Base-by-base conservation (phyloP, 1,140 invertebrate genomes). In the Zophobas atratus region DNA sequence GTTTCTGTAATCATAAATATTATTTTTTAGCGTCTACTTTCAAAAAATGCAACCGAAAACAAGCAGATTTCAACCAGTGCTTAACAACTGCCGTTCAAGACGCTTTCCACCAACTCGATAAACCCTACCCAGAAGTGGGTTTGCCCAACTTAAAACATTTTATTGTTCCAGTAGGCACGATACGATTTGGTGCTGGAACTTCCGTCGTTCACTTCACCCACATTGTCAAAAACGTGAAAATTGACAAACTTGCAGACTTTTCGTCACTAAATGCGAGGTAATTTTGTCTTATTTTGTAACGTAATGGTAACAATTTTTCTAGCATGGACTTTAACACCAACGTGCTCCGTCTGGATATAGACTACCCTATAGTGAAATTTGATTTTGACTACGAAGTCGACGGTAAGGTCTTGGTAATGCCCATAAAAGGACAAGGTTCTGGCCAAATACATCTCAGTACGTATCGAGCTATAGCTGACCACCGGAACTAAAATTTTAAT, bases 401-500 rank as follows among this genome's bases (percentile, higher is more conserved):
- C 51, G 80, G 78, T 6, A 71, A 60, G 32, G 56, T 82, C 46
- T 49, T 82, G 57, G 34, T 80, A n/a, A 39, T 82, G 73, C 74
- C 76, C 1, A 57, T 82, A 2, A 41, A 71, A 36, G 81, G 81
- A 48, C 48, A 78, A 43, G 80, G 80, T 0, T 33, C 51, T n/a
- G n/a, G 53, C 6, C 35, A 3, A 4, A 32, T 55, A 5, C 0
- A 32, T 55, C 35, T 55, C 35, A 34, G 53, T 55, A 32, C 8
- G 1, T 55, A 20, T 20, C 20, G 20, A 20, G 20, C 20, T 20
- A 20, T 20, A 20, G 20, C 20, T 20, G 20, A 20, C 20, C 20
- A 20, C 20, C 20, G 20, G 20, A 20, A 20, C 20, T 20, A 20
- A 20, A 20, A 20, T 20, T 46, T 46, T 20, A 20, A 20, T 46